Evolutionary conservation across 2,888 invertebrate species (phyloP).

Genomic region (Eubasilissa splendida): DNA sequence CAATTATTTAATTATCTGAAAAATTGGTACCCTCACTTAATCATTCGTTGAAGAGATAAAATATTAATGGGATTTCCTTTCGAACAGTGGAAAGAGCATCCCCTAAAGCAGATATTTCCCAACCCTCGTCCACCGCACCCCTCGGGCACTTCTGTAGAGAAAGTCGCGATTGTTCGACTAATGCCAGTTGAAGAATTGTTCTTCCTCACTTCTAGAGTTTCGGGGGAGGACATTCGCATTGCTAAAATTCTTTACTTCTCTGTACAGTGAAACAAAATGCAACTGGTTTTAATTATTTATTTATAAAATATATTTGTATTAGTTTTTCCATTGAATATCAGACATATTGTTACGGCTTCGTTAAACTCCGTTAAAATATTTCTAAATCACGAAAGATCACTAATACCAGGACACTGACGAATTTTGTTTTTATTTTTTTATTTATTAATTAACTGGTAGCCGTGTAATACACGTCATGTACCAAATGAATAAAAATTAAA

Average conservation of each 20-base stretch:
- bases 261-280: neutral
- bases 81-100: neutral
- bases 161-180: constrained; percentile 24
- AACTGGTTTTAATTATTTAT: neutral
- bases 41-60: constrained; percentile 12
- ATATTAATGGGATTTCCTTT: constrained; percentile 20
- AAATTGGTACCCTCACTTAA: constrained; percentile 1
- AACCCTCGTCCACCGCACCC: neutral
- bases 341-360: no score
- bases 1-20: constrained; percentile 22
- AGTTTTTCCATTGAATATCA: no score
- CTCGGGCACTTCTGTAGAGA: constrained; percentile 2
- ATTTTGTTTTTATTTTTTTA: no score
- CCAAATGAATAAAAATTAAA: no score
- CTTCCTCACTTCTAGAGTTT: constrained; percentile 16
- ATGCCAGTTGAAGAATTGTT: constrained; percentile 24
- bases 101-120: constrained; percentile 6
- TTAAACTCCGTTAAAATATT: no score
- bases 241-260: constrained; percentile 4
- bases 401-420: no score
- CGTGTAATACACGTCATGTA: no score
- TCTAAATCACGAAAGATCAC: no score
- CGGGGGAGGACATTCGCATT: neutral
- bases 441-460: no score
- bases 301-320: no score